Percentiles rank a stretch among this genome's conserved stretches.
phyloP scores from a whole-genome alignment of 2,888 invertebrate genomes.

The Acrobasis consociella region DNA sequence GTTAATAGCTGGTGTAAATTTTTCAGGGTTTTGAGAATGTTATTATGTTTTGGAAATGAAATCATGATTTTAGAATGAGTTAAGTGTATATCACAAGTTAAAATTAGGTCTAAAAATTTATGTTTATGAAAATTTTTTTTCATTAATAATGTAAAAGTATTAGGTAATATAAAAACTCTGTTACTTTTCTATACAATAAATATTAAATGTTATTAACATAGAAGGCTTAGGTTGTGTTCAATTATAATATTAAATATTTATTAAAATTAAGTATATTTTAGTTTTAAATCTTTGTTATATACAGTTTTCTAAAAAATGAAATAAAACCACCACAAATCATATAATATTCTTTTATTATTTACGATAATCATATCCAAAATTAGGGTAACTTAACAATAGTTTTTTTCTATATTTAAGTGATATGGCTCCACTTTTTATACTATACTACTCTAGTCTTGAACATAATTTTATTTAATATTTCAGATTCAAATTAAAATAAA shows the following conservation, averaged over 20 bases:
- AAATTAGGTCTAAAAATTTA: too few species aligned
- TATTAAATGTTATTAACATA: constrained; percentile 23
- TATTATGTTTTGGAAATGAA: too few species aligned
- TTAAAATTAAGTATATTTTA: constrained; percentile 31
- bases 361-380: constrained; percentile 42
- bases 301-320: constrained; percentile 40
- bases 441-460: constrained; percentile 25
- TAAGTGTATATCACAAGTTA: too few species aligned
- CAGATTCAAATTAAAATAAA: constrained; percentile 11
- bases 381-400: constrained; percentile 73
- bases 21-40: too few species aligned
- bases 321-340: constrained; percentile 55
- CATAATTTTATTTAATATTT: neutral
- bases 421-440: constrained; percentile 69
- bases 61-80: too few species aligned
- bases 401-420: constrained; percentile 63
- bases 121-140: too few species aligned
- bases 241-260: constrained; percentile 37
- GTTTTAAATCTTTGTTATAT: constrained; percentile 33
- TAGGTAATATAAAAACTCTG: neutral
- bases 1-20: too few species aligned
- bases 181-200: neutral
- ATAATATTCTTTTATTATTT: constrained; percentile 48
- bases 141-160: neutral
- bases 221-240: constrained; percentile 38